A percentile compares a stretch with the other conserved stretches of the same genome.
Conservation (phyloP, 2,797 vertebrate species). For the Poeciliopsis paucimaculata region DNA sequence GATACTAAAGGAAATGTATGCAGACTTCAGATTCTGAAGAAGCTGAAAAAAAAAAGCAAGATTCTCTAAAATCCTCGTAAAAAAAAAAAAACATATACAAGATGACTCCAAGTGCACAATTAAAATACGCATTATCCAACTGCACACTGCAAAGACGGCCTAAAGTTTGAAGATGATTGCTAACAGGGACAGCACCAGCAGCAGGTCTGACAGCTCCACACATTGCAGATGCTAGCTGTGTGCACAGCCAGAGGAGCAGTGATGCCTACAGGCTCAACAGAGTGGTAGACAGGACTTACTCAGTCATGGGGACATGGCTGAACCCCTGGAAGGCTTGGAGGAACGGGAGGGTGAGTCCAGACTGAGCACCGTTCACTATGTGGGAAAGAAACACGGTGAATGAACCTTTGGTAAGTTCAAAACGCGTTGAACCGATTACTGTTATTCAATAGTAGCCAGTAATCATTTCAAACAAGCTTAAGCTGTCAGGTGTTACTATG, state of each 20-base stretch:
- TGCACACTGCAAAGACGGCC: neutral
- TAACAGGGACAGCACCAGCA: neutral
- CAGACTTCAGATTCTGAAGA: neutral
- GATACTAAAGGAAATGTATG: neutral
- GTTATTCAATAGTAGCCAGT: neutral
- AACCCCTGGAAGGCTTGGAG: constrained; percentile 9
- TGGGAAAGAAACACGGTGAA: neutral
- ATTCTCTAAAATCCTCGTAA: neutral
- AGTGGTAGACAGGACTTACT: constrained; percentile 32
- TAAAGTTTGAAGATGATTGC: neutral
- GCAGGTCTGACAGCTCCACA: constrained; percentile 2
- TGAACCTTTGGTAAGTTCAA: neutral
- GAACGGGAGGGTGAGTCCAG: constrained; percentile 1
- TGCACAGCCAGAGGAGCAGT: constrained; percentile 14
- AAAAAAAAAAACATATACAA: neutral
- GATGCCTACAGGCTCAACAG: constrained; percentile 32
- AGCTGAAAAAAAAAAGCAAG: neutral
- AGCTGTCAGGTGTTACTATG: neutral
- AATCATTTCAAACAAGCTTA: neutral
- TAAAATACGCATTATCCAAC: neutral
- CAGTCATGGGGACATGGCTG: constrained; percentile 13
- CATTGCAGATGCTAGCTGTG: neutral
- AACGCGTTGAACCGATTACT: neutral
- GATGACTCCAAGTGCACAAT: neutral
- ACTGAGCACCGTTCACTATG: neutral